Evolutionary conservation across 92 coral and sea anemone species (phyloP).

Genomic region (Pocillopora grandis): DNA sequence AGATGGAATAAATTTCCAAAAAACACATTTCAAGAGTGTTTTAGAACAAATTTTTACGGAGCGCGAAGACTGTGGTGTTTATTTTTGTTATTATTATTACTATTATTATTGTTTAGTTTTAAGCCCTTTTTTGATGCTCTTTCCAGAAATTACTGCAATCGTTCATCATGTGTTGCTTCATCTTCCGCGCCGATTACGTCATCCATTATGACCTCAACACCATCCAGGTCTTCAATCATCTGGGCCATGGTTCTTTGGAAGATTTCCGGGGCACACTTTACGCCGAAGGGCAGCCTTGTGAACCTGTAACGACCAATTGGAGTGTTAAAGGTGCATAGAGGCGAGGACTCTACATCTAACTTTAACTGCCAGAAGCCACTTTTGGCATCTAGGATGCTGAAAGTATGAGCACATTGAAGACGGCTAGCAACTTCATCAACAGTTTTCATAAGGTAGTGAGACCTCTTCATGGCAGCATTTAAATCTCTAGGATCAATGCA

Average conservation of each 20-base stretch:
- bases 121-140: slow-evolving; percentile 34
- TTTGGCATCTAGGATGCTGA: slow-evolving; percentile 44
- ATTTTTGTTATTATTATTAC: too few species aligned
- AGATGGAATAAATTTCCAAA: too few species aligned
- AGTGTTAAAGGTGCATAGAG: slow-evolving; percentile 40
- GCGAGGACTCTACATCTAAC: slow-evolving; percentile 38
- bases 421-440: not conserved
- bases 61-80: too few species aligned
- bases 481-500: slow-evolving; percentile 35
- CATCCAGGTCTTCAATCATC: slow-evolving; percentile 42
- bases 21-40: too few species aligned
- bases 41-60: too few species aligned
- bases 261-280: slow-evolving; percentile 48
- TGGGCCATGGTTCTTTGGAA: slow-evolving; percentile 45
- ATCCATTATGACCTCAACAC: slow-evolving; percentile 56
- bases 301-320: slow-evolving; percentile 38
- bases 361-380: slow-evolving; percentile 50
- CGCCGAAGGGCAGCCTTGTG: slow-evolving; percentile 43
- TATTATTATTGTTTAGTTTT: slow-evolving; percentile 21
- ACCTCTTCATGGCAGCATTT: slow-evolving; percentile 29
- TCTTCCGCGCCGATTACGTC: slow-evolving; percentile 34
- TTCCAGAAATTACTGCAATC: slow-evolving; percentile 21
- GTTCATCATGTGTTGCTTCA: slow-evolving; percentile 17
- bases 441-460: slow-evolving; percentile 6
- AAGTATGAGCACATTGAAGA: slow-evolving; percentile 21